phyloP scores from a whole-genome alignment of 2,797 vertebrate species.

The Sebastolobus altivelis region DNA sequence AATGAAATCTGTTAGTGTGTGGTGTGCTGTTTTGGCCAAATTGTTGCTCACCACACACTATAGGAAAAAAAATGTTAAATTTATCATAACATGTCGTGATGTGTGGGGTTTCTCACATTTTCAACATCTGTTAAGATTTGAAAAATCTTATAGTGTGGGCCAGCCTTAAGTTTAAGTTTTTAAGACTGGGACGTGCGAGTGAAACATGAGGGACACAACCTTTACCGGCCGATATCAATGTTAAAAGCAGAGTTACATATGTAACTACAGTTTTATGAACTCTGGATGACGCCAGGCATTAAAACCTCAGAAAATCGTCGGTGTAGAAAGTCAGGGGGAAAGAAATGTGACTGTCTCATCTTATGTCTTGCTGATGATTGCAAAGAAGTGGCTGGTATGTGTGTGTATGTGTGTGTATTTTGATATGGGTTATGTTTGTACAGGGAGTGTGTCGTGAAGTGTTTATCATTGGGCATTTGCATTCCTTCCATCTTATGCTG shows the following conservation, averaged over 20 bases:
- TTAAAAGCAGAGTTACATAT: neutral
- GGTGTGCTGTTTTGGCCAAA: no score
- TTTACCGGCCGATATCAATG: neutral
- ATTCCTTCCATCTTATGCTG: slow-evolving; percentile 49
- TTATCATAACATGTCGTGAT: no score
- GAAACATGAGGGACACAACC: neutral
- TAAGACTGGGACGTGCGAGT: neutral
- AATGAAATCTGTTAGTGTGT: no score
- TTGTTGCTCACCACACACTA: no score
- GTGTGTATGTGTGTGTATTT: slow-evolving; percentile 3
- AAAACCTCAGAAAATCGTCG: neutral
- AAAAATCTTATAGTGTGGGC: no score
- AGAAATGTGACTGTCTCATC: neutral
- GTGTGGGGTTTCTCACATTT: no score
- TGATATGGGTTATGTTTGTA: slow-evolving; percentile 3
- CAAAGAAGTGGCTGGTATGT: neutral
- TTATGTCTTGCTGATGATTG: neutral
- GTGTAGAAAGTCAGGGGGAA: neutral
- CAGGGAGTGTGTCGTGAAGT: neutral
- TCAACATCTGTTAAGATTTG: no score
- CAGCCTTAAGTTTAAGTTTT: neutral
- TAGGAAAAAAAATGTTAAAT: no score
- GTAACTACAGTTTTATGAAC: neutral
- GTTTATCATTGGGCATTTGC: slow-evolving; percentile 45
- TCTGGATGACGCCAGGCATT: neutral